A percentile compares a stretch with the other conserved stretches of the same genome.
Conservation (phyloP, 1,140 invertebrate genomes). For the Piezodorus guildinii region DNA sequence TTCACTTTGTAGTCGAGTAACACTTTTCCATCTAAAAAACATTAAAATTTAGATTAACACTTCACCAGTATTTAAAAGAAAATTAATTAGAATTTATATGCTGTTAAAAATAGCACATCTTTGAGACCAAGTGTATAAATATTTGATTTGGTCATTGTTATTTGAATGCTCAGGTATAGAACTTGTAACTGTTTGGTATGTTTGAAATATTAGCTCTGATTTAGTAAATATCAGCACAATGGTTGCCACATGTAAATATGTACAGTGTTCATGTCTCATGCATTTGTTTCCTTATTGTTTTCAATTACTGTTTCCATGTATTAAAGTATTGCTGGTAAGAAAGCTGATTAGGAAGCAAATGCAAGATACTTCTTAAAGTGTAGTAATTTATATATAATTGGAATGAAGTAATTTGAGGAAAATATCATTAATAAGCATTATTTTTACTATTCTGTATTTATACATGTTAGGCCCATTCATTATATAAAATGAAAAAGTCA, state of each 20-base stretch:
- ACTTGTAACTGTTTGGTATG: slow-evolving; percentile 17
- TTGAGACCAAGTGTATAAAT: slow-evolving; percentile 21
- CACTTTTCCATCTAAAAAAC: not conserved
- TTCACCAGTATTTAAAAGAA: slow-evolving; percentile 11
- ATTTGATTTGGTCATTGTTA: slow-evolving; percentile 22
- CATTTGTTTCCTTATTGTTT: slow-evolving; percentile 17
- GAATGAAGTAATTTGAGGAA: slow-evolving; percentile 17
- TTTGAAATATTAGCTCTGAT: slow-evolving; percentile 16
- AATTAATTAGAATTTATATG: slow-evolving; percentile 3
- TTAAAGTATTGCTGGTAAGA: not conserved
- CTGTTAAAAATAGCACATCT: not conserved
- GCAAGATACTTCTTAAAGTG: slow-evolving; percentile 7
- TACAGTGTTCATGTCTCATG: slow-evolving; percentile 21
- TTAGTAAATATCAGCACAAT: slow-evolving; percentile 24
- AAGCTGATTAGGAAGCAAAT: slow-evolving; percentile 4
- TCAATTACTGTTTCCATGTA: slow-evolving; percentile 2
- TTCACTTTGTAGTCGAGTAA: not conserved
- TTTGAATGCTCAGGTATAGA: slow-evolving; percentile 23
- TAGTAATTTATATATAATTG: slow-evolving; percentile 14
- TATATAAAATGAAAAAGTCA: not conserved
- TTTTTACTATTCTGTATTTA: slow-evolving; percentile 9
- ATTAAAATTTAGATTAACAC: slow-evolving; percentile 7
- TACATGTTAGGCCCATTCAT: slow-evolving; percentile 7
- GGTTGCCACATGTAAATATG: slow-evolving; percentile 24
- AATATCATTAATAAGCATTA: slow-evolving; percentile 16